These are phyloP conservation scores for Danionella cerebrum DNA, from an alignment of 2,113 vertebrate genomes.

Conservation along the genomic window DNA sequence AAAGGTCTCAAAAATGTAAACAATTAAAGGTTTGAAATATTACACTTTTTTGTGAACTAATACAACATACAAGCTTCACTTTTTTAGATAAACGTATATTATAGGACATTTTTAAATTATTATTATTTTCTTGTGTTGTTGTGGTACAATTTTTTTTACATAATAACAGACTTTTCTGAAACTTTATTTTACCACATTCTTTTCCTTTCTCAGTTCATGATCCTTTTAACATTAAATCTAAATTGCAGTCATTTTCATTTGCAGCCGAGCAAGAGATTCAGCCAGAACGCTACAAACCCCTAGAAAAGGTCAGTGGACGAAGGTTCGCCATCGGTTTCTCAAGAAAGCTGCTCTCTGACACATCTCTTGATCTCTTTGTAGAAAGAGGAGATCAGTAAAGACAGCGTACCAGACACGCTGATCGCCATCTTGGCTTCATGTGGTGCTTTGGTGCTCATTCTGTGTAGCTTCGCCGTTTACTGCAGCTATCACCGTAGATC, in stretches of 20 bases:
- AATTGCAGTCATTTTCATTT: no score
- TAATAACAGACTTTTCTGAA: no score
- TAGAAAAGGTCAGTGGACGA: neutral
- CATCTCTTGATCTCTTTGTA: neutral
- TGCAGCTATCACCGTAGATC: slow-evolving; percentile 52
- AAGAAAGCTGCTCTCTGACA: neutral
- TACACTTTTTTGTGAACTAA: no score
- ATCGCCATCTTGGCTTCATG: slow-evolving; percentile 60
- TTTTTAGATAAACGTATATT: no score
- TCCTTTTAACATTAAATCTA: no score
- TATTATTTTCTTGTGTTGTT: no score
- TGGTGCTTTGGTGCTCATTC: slow-evolving; percentile 58
- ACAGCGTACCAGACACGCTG: slow-evolving; percentile 46
- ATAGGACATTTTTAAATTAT: no score
- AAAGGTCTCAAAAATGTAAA: no score
- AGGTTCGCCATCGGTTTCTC: neutral
- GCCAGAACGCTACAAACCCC: neutral
- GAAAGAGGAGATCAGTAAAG: neutral
- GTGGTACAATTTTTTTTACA: no score
- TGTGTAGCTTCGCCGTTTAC: slow-evolving; percentile 50
- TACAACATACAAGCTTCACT: no score
- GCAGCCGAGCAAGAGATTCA: neutral
- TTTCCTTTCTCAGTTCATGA: no score
- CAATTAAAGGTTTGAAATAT: no score
- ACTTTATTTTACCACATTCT: neutral